Evolutionary conservation across 2,113 vertebrate genomes (phyloP).

Genomic region (Phylloscopus whistleri): DNA sequence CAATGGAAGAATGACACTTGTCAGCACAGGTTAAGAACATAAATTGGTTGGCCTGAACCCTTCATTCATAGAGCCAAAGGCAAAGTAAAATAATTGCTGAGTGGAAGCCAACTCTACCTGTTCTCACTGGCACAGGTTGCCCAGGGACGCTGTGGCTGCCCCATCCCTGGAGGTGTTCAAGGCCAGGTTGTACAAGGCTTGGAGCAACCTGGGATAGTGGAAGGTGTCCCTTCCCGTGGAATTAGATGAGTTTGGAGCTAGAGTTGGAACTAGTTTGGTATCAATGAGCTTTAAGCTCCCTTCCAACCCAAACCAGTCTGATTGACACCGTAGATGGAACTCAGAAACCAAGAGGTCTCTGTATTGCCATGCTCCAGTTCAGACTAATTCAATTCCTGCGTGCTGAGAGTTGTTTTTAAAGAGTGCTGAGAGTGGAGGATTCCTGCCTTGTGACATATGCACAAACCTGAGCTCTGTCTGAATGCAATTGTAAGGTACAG

Average conservation of each 20-base stretch:
- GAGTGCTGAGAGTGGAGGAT: not conserved
- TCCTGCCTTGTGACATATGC: not conserved
- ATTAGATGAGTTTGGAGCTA: not conserved
- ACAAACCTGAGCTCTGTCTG: not conserved
- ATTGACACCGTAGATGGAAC: not conserved
- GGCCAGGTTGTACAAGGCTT: not conserved
- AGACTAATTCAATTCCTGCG: not conserved
- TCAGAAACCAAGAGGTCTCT: not conserved
- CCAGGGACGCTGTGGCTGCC: not conserved
- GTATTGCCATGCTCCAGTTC: not conserved
- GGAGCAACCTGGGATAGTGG: not conserved
- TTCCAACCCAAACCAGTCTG: not conserved
- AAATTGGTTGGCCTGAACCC: not conserved
- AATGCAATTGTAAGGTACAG: not conserved
- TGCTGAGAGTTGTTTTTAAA: not conserved
- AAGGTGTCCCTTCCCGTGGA: not conserved
- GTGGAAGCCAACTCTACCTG: not conserved
- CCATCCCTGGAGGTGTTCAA: not conserved
- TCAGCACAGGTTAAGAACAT: not conserved
- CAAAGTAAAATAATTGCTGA: not conserved
- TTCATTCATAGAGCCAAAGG: not conserved
- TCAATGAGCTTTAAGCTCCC: not conserved
- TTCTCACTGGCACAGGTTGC: not conserved
- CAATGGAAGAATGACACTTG: not conserved
- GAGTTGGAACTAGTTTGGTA: not conserved